These are phyloP conservation scores for Lasaia peninsularis DNA, from an alignment of 1,140 invertebrate genomes.

Conservation along the genomic window DNA sequence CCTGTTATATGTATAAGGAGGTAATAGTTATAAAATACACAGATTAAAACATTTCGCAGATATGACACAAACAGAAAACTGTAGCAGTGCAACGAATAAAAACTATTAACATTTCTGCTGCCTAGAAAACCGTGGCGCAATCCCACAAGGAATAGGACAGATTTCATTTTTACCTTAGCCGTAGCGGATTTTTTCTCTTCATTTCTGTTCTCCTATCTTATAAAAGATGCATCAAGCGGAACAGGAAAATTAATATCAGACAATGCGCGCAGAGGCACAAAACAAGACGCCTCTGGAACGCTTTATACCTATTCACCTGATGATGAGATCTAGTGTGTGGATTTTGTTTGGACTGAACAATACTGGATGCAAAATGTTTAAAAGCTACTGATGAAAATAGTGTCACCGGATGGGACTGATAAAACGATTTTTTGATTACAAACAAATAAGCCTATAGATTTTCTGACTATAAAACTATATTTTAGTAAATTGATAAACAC, in stretches of 20 bases:
- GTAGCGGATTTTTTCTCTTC: conserved; percentile 29
- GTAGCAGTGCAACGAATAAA: background rate
- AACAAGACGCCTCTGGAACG: conserved; percentile 31
- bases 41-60: conserved; percentile 2
- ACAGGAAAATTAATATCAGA: conserved; percentile 70
- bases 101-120: conserved; percentile 11
- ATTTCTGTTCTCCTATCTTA: conserved; percentile 63
- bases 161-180: conserved; percentile 42
- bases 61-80: background rate
- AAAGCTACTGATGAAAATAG: no score
- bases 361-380: background rate
- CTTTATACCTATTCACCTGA: conserved; percentile 28
- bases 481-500: no score
- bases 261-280: conserved; percentile 43
- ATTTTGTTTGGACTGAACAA: conserved; percentile 5
- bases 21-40: background rate
- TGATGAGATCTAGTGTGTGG: conserved; percentile 24
- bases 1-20: no score
- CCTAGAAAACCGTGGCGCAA: conserved; percentile 10
- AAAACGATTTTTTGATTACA: no score
- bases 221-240: conserved; percentile 64
- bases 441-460: no score
- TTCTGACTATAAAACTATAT: no score
- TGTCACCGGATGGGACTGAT: no score
- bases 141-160: conserved; percentile 25